Evolutionary conservation across 2,113 vertebrate species (phyloP).

Genomic region (Eolophus roseicapilla): DNA sequence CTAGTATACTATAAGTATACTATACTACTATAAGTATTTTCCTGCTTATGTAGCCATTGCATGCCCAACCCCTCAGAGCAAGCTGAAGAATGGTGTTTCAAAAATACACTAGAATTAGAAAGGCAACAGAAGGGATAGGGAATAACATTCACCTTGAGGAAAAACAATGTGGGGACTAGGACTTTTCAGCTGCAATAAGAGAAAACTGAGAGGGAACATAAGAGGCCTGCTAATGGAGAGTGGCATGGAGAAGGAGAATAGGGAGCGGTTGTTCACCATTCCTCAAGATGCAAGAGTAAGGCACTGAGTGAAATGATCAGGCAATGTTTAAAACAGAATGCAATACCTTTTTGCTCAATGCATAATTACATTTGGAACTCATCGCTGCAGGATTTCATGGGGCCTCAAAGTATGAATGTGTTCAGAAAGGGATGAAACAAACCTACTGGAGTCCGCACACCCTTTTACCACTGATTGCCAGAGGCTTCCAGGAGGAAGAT

Average conservation of each 20-base stretch:
- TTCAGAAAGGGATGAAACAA: conserved; percentile 5
- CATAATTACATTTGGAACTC: neutral
- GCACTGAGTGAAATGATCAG: neutral
- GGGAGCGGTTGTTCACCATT: accelerated
- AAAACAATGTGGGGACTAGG: neutral
- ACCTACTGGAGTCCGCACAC: neutral
- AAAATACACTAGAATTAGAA: neutral
- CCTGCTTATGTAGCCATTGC: neutral
- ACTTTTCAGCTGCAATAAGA: neutral
- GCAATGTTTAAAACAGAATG: neutral
- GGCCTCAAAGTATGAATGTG: neutral
- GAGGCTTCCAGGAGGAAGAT: neutral
- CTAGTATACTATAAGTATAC: neutral
- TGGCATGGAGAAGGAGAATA: neutral
- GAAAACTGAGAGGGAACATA: neutral
- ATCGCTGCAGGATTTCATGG: neutral
- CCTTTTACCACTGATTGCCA: neutral
- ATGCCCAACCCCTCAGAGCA: neutral
- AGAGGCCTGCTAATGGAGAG: neutral
- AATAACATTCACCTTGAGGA: neutral
- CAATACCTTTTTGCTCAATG: neutral
- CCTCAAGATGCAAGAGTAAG: neutral
- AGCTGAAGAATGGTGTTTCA: neutral
- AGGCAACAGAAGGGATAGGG: neutral
- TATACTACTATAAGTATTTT: neutral